These are phyloP conservation scores for Argynnis bischoffii DNA, from an alignment of 2,888 invertebrate species.

Conservation along the genomic window DNA sequence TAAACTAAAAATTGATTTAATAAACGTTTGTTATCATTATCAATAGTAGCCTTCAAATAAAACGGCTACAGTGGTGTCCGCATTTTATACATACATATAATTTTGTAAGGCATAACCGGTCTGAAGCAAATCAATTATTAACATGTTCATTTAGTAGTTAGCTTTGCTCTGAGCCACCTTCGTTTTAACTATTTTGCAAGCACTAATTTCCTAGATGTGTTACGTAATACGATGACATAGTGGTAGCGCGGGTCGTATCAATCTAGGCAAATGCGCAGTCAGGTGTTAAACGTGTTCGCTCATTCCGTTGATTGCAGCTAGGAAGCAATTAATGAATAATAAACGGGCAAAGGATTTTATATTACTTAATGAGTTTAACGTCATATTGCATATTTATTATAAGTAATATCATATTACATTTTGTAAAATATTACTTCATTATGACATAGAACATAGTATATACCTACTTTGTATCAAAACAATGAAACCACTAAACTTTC, in stretches of 20 bases:
- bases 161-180: neutral
- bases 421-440: too few relatives aligned
- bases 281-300: conserved; percentile 43
- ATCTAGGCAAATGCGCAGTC: conserved; percentile 42
- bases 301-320: conserved; percentile 40
- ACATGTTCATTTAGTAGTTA: neutral
- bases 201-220: conserved; percentile 28
- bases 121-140: conserved; percentile 24
- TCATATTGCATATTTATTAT: neutral
- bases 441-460: too few relatives aligned
- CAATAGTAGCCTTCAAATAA: conserved; percentile 13
- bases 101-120: conserved; percentile 27
- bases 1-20: too few relatives aligned
- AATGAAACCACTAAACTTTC: too few relatives aligned
- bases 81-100: conserved; percentile 33
- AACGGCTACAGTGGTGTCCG: conserved; percentile 22
- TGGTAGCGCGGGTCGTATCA: conserved; percentile 44
- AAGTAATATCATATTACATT: neutral
- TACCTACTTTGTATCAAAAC: too few relatives aligned
- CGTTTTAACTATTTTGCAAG: conserved; percentile 10
- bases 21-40: neutral
- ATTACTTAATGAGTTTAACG: conserved; percentile 4
- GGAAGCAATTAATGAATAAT: conserved; percentile 36
- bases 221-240: conserved; percentile 43
- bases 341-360: conserved; percentile 12